phyloP scores from a whole-genome alignment of 2,888 invertebrate genomes.

The Gari tellinella region DNA sequence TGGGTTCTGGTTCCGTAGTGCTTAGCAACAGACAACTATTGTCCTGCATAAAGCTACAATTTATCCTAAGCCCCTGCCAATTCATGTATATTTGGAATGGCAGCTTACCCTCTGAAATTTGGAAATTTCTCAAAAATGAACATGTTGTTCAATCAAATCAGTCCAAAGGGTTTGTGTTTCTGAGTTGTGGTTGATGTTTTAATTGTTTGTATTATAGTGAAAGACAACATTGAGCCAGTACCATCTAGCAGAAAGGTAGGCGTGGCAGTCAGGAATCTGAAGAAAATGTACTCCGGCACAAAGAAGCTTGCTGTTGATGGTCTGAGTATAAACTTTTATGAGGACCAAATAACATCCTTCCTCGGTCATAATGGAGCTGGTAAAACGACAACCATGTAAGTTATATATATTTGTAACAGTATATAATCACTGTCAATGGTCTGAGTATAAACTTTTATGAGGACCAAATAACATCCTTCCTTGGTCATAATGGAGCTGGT shows the following conservation, averaged over 20 bases:
- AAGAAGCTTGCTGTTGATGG: conserved; percentile 87
- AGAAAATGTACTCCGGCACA: conserved; percentile 85
- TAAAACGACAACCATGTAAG: conserved; percentile 94
- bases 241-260: conserved; percentile 87
- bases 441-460: conserved; percentile 92
- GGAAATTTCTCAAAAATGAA: too few species aligned
- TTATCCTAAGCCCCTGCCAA: too few species aligned
- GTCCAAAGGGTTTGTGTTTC: too few species aligned
- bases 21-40: too few species aligned
- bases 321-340: conserved; percentile 91
- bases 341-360: conserved; percentile 93
- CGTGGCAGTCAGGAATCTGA: conserved; percentile 90
- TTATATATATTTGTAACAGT: too few species aligned
- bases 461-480: conserved; percentile 93
- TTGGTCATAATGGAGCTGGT: conserved; percentile 96
- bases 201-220: conserved; percentile 38
- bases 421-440: conserved; percentile 88
- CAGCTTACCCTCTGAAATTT: too few species aligned
- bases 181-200: too few species aligned
- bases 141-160: too few species aligned
- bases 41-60: too few species aligned
- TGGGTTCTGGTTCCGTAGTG: too few species aligned
- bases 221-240: conserved; percentile 85
- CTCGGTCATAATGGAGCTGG: conserved; percentile 96
- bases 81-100: too few species aligned